A percentile compares a stretch with the other conserved stretches of the same genome.
Evolutionary conservation across 2,797 vertebrate species (phyloP).

Genomic region (Melanotaenia nigrans): DNA sequence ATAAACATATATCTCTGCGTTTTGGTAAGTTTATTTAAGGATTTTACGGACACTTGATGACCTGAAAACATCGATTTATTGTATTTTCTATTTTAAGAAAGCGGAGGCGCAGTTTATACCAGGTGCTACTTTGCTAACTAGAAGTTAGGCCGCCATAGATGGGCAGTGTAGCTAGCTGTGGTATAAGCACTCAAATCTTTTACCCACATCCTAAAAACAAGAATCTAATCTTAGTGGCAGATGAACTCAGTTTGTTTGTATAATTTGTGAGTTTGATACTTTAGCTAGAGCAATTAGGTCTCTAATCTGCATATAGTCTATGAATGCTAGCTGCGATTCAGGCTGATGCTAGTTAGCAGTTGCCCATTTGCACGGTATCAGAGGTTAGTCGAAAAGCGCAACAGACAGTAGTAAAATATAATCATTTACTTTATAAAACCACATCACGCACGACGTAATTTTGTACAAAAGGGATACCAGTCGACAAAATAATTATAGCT

Average conservation of each 20-base stretch:
- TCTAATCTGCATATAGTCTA: background rate
- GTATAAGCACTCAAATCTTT: background rate
- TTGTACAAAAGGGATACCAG: background rate
- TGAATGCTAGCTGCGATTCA: background rate
- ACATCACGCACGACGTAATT: background rate
- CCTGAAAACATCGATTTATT: background rate
- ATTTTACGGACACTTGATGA: background rate
- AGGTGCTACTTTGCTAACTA: background rate
- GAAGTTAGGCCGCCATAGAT: constrained; percentile 55
- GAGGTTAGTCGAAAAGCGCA: background rate
- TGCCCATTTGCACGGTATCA: background rate
- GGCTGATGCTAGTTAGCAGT: constrained; percentile 22
- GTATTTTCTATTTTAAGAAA: background rate
- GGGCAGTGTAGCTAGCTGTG: constrained; percentile 35
- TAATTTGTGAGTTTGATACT: background rate
- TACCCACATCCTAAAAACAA: background rate
- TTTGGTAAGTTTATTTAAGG: constrained; percentile 50
- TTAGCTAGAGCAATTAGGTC: background rate
- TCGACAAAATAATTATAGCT: too few relatives aligned
- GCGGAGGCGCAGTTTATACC: background rate
- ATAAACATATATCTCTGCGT: constrained; percentile 18
- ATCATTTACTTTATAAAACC: background rate
- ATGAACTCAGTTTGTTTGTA: fast-evolving
- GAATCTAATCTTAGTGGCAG: fast-evolving
- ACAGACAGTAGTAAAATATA: background rate